phyloP scores from a whole-genome alignment of 2,113 vertebrate genomes.

The Sylvietta virens region DNA sequence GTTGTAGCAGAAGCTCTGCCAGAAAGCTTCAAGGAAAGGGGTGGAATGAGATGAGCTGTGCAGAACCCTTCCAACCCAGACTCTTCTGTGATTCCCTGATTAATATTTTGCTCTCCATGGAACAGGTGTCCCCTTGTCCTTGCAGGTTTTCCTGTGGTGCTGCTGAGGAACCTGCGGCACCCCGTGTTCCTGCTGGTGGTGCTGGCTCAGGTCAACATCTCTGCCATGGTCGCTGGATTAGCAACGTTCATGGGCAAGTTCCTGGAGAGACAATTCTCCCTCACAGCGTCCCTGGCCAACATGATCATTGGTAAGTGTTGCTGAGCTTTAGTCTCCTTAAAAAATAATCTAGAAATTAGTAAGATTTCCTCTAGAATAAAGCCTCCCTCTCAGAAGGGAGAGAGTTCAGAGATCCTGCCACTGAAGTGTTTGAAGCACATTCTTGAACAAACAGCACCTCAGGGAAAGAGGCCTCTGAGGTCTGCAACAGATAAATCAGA shows the following conservation, averaged over 20 bases:
- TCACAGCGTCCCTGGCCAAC: conserved; percentile 80
- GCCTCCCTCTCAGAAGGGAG: too few relatives aligned
- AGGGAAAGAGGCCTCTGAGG: neutral
- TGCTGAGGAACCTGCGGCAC: conserved; percentile 79
- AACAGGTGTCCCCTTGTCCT: neutral
- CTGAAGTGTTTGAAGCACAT: neutral
- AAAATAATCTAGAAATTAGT: accelerated
- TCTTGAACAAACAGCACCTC: neutral
- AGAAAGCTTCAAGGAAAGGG: neutral
- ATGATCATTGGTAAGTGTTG: conserved; percentile 82
- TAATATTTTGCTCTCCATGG: neutral
- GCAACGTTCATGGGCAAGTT: conserved; percentile 92
- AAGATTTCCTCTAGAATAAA: neutral
- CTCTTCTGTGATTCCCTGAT: neutral
- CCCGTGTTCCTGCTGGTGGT: conserved; percentile 88
- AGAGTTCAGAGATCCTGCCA: neutral
- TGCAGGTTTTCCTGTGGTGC: conserved; percentile 78
- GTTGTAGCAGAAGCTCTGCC: neutral
- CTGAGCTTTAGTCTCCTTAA: neutral
- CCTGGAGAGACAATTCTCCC: conserved; percentile 87
- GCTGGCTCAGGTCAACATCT: conserved; percentile 85
- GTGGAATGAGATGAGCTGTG: neutral
- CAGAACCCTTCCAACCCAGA: neutral
- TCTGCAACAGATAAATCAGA: neutral
- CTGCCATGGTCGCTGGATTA: conserved; percentile 81